Percentiles rank a stretch among this genome's conserved stretches.
Conservation (phyloP, 2,113 vertebrate species). For the Dendropsophus ebraccatus region DNA sequence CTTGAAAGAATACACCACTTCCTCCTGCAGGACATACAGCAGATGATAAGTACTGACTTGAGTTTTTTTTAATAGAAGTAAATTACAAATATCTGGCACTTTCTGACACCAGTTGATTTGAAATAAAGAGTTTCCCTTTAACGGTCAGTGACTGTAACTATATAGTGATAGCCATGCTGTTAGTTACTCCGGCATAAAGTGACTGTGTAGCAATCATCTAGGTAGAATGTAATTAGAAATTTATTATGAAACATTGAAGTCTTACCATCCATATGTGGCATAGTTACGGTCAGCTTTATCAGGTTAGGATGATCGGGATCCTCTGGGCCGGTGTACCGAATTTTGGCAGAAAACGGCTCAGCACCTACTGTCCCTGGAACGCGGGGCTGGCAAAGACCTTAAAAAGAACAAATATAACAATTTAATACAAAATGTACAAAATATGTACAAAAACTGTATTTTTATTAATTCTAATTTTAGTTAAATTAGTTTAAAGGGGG, state of each 20-base stretch:
- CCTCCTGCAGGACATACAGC: no score
- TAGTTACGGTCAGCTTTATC: constrained; percentile 76
- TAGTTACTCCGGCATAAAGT: neutral
- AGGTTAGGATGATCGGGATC: constrained; percentile 78
- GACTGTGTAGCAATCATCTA: neutral
- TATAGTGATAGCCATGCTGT: neutral
- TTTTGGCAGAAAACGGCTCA: constrained; percentile 81
- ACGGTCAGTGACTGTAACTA: neutral
- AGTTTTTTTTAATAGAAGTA: no score
- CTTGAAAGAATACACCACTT: no score
- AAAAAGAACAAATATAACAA: neutral
- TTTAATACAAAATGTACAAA: neutral
- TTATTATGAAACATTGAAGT: neutral
- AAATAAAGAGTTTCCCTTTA: no score
- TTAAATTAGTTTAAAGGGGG: no score
- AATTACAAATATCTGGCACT: no score
- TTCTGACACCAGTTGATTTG: no score
- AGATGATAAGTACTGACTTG: no score
- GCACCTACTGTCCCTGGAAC: constrained; percentile 76
- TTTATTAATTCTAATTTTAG: no score
- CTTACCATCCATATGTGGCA: constrained; percentile 81
- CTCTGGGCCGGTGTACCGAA: constrained; percentile 75
- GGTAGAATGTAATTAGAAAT: neutral
- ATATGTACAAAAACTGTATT: no score
- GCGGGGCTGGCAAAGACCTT: constrained; percentile 78